Evolutionary conservation across 2,888 invertebrate genomes (phyloP), one percentile per base, ranked within the genome.

Genomic region (Callyntrura guangdongensis): DNA sequence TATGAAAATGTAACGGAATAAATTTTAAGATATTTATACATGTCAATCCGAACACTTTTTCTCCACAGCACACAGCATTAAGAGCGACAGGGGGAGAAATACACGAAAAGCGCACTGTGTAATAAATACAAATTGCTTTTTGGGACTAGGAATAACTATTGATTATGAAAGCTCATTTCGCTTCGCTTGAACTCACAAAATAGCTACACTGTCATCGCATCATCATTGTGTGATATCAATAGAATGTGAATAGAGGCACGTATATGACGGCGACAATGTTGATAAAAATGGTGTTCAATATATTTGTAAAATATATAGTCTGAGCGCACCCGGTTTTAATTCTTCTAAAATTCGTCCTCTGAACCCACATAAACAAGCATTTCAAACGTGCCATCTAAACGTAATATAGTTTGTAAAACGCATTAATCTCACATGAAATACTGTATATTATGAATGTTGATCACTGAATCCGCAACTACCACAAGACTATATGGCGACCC

Each of bases 111-210:
- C 67, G 74, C 36, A 83, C 83, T 49, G 77, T 90, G 91, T 92
- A 91, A 92, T 92, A 92, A 91, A 92, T 92, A 91, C 92, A 92
- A 92, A 92, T 91, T 91, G 91, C 92, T 89, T 92, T 90, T 90
- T 82, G 86, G 82, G 74, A 81, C 72, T 89, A 89, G 47, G 47
- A 22, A 79, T n/a, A 77, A 61, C 49, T 67, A 3, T 49, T 47
- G 67, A 67, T 14, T 83, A 20, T 64, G 49, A 49, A 47, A 49
- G 59, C 61, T 61, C 61, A 0, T 61, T 81, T 27, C 17, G 61
- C 81, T 45, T 25, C 8, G 77, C 25, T 49, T 81, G 59, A 61
- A 61, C 56, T 72, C 25, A 25, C 53, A 49, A 45, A 61, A 20
- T 17, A 81, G n/a, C 17, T 59, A 45, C 56, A 79, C 0, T 25